Evolutionary conservation across 2,888 invertebrate species (phyloP).

Genomic region (Liposcelis brunnea): DNA sequence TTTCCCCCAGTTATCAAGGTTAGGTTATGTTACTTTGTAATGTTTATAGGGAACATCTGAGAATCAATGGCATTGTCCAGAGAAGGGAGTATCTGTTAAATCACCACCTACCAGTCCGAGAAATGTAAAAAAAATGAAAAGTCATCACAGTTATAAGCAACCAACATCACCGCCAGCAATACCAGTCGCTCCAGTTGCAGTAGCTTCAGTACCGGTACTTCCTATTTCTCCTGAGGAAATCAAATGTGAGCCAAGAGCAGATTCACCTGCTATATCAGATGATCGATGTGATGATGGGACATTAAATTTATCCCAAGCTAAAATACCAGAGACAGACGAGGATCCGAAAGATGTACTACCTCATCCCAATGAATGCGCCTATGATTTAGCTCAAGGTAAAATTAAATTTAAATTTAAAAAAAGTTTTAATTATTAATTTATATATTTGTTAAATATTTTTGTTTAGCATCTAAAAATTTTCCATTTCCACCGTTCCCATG

Average conservation of each 20-base stretch:
- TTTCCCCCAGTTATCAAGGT: too few relatives aligned
- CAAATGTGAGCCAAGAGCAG: background rate
- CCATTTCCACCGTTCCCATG: constrained; percentile 36
- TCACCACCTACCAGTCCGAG: too few relatives aligned
- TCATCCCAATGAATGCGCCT: too few relatives aligned
- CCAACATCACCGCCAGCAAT: background rate
- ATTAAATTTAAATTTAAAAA: too few relatives aligned
- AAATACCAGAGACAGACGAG: constrained; percentile 1
- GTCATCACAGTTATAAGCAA: background rate
- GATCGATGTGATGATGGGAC: constrained; percentile 2
- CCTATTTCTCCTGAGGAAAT: background rate
- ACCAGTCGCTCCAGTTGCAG: background rate
- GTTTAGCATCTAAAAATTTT: constrained; percentile 2
- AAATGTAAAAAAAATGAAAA: too few relatives aligned
- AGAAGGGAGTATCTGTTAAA: too few relatives aligned
- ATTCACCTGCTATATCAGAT: constrained; percentile 4
- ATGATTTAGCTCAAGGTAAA: background rate
- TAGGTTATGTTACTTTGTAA: too few relatives aligned
- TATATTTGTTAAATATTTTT: background rate
- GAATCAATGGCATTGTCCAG: too few relatives aligned
- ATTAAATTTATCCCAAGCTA: background rate
- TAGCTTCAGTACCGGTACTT: background rate
- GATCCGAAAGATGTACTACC: background rate
- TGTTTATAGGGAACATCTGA: too few relatives aligned
- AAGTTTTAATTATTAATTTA: too few relatives aligned